Conservation (phyloP, 2,888 invertebrate species). For the Uloborus plumipes region DNA sequence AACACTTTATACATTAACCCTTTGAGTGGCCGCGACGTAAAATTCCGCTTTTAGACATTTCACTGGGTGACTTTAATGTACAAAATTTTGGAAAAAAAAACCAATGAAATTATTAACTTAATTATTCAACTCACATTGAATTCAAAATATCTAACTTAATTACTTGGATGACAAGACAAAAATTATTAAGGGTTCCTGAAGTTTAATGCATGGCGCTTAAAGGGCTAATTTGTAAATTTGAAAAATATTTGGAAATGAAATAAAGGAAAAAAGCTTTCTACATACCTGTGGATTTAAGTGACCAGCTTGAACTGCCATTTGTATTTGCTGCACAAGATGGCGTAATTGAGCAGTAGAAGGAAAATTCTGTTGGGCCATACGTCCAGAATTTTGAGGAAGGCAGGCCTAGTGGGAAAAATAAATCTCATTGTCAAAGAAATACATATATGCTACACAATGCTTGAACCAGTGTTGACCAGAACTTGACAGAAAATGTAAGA, state of each 20-base stretch:
- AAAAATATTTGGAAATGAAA: not conserved
- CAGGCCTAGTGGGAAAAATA: conserved; percentile 65
- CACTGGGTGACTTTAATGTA: too few species aligned
- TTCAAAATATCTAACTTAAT: too few species aligned
- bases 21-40: too few species aligned
- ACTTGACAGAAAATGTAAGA: not conserved
- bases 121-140: too few species aligned
- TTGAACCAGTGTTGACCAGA: not conserved
- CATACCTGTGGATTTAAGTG: conserved; percentile 86
- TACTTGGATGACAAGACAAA: too few species aligned
- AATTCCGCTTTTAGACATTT: too few species aligned
- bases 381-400: conserved; percentile 72
- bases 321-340: conserved; percentile 92
- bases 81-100: too few species aligned
- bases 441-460: not conserved
- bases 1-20: too few species aligned
- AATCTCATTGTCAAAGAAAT: not conserved
- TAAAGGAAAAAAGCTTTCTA: not conserved
- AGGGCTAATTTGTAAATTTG: too few species aligned
- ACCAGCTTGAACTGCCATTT: conserved; percentile 92
- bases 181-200: too few species aligned
- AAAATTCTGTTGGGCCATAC: conserved; percentile 65
- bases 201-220: too few species aligned
- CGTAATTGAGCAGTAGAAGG: conserved; percentile 89
- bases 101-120: too few species aligned